phyloP scores from a whole-genome alignment of 2,797 vertebrate species.

The Sebastiscus tertius region DNA sequence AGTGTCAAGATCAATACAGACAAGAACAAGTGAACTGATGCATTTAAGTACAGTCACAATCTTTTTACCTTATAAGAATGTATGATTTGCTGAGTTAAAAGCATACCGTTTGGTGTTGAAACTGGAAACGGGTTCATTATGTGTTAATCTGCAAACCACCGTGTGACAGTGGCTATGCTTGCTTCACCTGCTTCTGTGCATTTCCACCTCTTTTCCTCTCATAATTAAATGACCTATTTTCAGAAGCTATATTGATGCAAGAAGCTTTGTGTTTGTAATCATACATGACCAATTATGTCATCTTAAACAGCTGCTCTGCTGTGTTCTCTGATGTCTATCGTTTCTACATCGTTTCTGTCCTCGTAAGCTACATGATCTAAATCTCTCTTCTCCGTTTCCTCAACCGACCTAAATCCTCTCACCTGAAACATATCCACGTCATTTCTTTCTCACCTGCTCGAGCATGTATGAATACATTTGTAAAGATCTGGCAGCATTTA shows the following conservation, averaged over 20 bases:
- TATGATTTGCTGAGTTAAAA: not conserved
- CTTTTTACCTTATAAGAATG: not conserved
- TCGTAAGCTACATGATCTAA: slow-evolving; percentile 36
- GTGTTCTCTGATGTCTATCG: not conserved
- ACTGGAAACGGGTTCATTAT: not conserved
- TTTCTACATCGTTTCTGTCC: not conserved
- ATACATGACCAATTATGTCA: not conserved
- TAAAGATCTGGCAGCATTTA: not conserved
- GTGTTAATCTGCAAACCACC: not conserved
- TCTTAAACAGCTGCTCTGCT: not conserved
- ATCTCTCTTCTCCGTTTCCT: slow-evolving; percentile 53
- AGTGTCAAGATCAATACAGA: not conserved
- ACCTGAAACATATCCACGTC: slow-evolving; percentile 19
- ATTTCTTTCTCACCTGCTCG: not conserved
- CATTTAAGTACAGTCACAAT: not conserved
- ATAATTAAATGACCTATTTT: not conserved
- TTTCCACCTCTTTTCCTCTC: not conserved
- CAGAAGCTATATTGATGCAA: not conserved
- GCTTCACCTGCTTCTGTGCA: not conserved
- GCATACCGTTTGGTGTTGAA: not conserved
- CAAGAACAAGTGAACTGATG: not conserved
- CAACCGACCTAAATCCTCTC: slow-evolving; percentile 37
- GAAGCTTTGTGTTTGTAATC: not conserved
- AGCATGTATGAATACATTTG: not conserved
- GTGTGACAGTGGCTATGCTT: not conserved